Conservation (phyloP, 2,113 vertebrate species). For the Leptosomus discolor region DNA sequence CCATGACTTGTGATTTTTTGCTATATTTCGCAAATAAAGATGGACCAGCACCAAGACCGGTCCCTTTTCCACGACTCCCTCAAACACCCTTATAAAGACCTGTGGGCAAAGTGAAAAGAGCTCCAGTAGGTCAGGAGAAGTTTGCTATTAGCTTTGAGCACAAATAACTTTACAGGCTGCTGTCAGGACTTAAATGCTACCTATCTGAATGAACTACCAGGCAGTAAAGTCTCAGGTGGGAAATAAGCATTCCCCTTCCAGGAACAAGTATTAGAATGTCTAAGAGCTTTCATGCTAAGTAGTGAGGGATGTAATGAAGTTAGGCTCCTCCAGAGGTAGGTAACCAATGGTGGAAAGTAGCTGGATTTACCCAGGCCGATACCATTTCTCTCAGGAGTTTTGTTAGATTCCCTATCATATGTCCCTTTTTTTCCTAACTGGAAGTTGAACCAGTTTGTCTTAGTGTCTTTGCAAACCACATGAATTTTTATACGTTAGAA, state of each 20-base stretch:
- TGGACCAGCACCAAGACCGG: background rate
- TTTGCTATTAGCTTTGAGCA: background rate
- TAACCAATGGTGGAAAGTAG: background rate
- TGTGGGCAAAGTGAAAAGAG: background rate
- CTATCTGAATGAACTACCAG: background rate
- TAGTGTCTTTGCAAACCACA: background rate
- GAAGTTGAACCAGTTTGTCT: background rate
- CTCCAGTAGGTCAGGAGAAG: background rate
- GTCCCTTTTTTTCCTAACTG: background rate
- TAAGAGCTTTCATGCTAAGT: background rate
- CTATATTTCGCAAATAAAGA: background rate
- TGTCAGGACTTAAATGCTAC: background rate
- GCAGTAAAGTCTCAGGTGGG: background rate
- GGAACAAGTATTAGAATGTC: background rate
- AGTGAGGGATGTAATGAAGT: background rate
- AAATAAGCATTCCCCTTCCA: background rate
- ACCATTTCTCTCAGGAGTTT: background rate
- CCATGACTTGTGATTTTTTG: background rate
- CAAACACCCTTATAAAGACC: background rate
- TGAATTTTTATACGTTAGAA: background rate
- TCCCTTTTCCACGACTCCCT: background rate
- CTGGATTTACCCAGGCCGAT: background rate
- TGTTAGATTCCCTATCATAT: background rate
- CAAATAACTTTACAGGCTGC: background rate
- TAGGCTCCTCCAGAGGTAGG: background rate